phyloP scores from a whole-genome alignment of 2,113 vertebrate genomes.

The Eubucco bourcierii region DNA sequence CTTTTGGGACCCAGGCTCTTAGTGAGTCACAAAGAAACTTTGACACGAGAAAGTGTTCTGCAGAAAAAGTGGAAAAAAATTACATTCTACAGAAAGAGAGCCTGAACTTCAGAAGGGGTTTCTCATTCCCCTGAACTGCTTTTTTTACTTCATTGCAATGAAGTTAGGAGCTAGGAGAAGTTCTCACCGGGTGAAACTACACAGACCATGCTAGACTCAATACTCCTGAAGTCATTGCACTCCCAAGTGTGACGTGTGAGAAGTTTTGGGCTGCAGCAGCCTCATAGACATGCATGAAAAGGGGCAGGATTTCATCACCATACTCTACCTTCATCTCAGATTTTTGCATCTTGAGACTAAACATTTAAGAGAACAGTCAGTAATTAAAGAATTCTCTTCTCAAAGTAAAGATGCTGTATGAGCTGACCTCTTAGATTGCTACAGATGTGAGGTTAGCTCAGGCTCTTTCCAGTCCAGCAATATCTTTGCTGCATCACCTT shows the following conservation, averaged over 20 bases:
- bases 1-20: not conserved
- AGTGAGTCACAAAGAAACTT: not conserved
- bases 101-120: not conserved
- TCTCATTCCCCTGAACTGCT: not conserved
- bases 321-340: not conserved
- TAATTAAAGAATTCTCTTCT: not conserved
- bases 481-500: not conserved
- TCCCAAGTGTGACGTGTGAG: rapidly evolving
- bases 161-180: not conserved
- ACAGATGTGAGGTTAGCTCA: not conserved
- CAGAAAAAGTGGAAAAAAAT: not conserved
- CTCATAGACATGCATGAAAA: not conserved
- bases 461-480: not conserved
- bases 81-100: not conserved
- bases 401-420: not conserved
- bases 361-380: not conserved
- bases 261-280: not conserved
- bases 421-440: not conserved
- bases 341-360: not conserved
- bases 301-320: not conserved
- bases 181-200: not conserved
- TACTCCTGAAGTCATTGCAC: not conserved
- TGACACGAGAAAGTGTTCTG: not conserved
- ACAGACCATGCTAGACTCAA: not conserved
- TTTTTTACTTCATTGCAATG: not conserved